phyloP scores from a whole-genome alignment of 2,797 vertebrate species.

The Enoplosus armatus region DNA sequence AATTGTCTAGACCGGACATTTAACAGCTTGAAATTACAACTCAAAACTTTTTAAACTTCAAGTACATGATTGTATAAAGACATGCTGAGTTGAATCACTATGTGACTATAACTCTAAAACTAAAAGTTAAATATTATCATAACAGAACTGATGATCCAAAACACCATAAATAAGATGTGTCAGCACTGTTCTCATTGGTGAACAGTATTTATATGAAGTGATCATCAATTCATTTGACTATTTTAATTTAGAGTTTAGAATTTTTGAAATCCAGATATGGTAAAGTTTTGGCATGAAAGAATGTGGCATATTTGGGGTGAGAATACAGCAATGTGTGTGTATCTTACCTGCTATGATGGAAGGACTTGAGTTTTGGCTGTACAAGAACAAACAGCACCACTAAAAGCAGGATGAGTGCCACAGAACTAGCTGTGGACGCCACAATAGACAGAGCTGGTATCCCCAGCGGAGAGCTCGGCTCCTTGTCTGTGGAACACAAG shows the following conservation, averaged over 20 bases:
- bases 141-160: background rate
- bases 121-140: background rate
- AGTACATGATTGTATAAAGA: background rate
- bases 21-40: background rate
- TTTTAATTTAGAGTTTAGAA: no score
- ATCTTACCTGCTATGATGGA: conserved; percentile 94
- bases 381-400: conserved; percentile 97
- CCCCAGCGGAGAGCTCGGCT: conserved; percentile 88
- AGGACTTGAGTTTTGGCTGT: conserved; percentile 98
- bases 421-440: conserved; percentile 94
- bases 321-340: no score
- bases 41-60: background rate
- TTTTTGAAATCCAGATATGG: no score
- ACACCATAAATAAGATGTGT: background rate
- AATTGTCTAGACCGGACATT: background rate
- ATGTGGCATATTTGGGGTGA: no score
- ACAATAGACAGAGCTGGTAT: conserved; percentile 95
- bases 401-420: conserved; percentile 94
- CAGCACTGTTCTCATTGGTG: background rate
- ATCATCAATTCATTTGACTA: background rate
- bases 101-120: background rate
- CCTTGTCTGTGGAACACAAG: conserved; percentile 87
- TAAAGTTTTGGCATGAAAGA: no score
- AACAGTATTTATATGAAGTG: background rate
- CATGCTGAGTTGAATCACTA: background rate